Evolutionary conservation across 2,888 invertebrate species (phyloP), one percentile per base, ranked within the genome.

Genomic region (Clusia tigrina): DNA sequence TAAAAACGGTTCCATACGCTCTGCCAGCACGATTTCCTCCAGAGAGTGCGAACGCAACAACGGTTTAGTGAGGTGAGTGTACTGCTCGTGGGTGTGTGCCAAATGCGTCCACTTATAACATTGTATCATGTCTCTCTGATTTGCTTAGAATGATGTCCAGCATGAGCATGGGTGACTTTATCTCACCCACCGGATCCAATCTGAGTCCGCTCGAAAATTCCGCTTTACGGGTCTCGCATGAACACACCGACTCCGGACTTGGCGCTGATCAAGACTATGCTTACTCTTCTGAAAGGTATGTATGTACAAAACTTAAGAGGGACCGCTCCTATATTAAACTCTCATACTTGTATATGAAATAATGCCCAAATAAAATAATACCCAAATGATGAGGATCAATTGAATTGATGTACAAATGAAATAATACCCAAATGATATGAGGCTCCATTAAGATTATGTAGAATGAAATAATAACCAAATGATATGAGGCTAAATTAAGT

Each of bases 201-300:
- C 70, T 84, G 2, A 84, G 83, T 71, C 83, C 83, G 1, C 66
- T 84, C 66, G 84, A 84, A 65, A 81, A 83, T 54, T 81, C 83
- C 0, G 82, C 84, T 0, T 83, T 87, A 17, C 81, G 89, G 67
- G 89, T 89, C 37, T 90, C 89, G 24, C 91, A 91, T 71, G 91
- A 91, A 74, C 91, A 91, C 74, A 91, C 91, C 0, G 91, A 91
- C 81, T 91, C 91, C 0, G 91, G 91, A 0, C 84, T 91, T 3
- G 91, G 91, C 53, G 90, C 89, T 18, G 91, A 91, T 81, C 91
- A 91, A 80, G 91, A 91, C 74, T 90, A 90, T 78, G 88, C 89
- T 38, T 89, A 90, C 81, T 88, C 88, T 67, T 89, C 89, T 26
- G 89, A 89, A 83, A 87, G 89, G 90, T 89, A 81, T 74, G 69